Evolutionary conservation across 2,797 vertebrate genomes (phyloP).

Genomic region (Melanotaenia nigrans): DNA sequence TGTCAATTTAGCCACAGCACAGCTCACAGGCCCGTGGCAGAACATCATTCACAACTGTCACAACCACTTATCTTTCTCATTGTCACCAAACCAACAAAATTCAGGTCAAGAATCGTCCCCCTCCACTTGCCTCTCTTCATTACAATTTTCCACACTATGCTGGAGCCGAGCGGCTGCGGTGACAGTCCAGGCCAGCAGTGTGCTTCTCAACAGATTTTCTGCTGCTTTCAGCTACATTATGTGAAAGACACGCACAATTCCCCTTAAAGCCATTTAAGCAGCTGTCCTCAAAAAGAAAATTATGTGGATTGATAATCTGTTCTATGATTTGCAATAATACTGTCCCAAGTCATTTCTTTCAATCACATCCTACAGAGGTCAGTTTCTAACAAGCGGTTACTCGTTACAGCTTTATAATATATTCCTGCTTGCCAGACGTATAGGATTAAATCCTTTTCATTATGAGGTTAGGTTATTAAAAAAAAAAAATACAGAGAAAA

Average conservation of each 20-base stretch:
- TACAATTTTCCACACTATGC: conserved; percentile 58
- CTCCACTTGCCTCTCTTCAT: conserved; percentile 69
- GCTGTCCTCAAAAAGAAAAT: background rate
- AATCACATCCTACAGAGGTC: too few relatives aligned
- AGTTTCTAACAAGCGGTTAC: too few relatives aligned
- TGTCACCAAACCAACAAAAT: conserved; percentile 85
- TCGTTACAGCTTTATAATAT: too few relatives aligned
- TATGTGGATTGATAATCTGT: background rate
- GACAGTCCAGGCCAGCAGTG: conserved; percentile 45
- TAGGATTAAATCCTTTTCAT: too few relatives aligned
- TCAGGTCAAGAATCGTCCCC: conserved; percentile 79
- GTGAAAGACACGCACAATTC: conserved; percentile 49
- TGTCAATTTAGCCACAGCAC: conserved; percentile 89
- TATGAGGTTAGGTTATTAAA: too few relatives aligned
- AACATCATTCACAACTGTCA: conserved; percentile 94
- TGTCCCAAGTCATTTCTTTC: background rate
- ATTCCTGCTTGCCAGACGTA: too few relatives aligned
- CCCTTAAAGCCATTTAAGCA: conserved; percentile 26
- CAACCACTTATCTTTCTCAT: conserved; percentile 92
- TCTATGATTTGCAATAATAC: background rate
- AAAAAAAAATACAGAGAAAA: too few relatives aligned
- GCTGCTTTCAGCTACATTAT: conserved; percentile 45
- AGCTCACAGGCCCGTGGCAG: conserved; percentile 85
- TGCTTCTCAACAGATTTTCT: conserved; percentile 57
- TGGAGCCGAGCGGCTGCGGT: conserved; percentile 54